These are phyloP conservation scores for Spea hammondii DNA, from an alignment of 2,797 vertebrate genomes.

Conservation along the genomic window DNA sequence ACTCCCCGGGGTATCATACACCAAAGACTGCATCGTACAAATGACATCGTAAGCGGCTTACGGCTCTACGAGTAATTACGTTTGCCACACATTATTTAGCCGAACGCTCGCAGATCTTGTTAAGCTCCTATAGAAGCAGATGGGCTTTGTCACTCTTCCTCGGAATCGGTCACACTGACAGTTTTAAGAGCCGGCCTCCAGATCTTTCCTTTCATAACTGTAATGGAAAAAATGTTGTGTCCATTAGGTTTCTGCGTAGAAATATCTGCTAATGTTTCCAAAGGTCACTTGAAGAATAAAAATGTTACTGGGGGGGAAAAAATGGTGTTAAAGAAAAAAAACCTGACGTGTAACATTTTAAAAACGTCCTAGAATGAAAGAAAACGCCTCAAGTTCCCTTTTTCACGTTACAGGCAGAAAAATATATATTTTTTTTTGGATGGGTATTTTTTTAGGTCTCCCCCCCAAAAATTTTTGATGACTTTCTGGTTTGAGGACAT, in stretches of 20 bases:
- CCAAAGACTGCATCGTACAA: conserved; percentile 40
- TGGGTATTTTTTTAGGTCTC: too few relatives aligned
- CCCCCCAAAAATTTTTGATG: too few relatives aligned
- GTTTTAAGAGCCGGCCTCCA: neutral
- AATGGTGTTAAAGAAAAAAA: too few relatives aligned
- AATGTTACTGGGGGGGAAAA: too few relatives aligned
- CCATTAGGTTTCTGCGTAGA: neutral
- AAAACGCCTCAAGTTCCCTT: too few relatives aligned
- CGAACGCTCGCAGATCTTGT: conserved; percentile 38
- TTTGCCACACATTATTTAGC: conserved; percentile 39
- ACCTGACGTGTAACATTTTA: too few relatives aligned
- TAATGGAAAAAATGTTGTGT: conserved; percentile 5
- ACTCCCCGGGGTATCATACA: conserved; percentile 30
- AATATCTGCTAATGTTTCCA: neutral
- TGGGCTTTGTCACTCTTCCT: conserved; percentile 24
- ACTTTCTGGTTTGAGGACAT: too few relatives aligned
- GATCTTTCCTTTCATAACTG: neutral
- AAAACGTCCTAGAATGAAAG: too few relatives aligned
- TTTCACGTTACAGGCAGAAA: too few relatives aligned
- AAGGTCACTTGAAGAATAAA: neutral
- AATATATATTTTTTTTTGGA: too few relatives aligned
- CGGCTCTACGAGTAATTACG: conserved; percentile 39
- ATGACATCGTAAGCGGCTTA: conserved; percentile 48
- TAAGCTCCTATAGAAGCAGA: conserved; percentile 46
- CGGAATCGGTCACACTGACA: neutral